Percentiles rank a stretch among this genome's conserved stretches.
Conservation (phyloP, 1,140 invertebrate genomes). For the Leptinotarsa undecemlineata region DNA sequence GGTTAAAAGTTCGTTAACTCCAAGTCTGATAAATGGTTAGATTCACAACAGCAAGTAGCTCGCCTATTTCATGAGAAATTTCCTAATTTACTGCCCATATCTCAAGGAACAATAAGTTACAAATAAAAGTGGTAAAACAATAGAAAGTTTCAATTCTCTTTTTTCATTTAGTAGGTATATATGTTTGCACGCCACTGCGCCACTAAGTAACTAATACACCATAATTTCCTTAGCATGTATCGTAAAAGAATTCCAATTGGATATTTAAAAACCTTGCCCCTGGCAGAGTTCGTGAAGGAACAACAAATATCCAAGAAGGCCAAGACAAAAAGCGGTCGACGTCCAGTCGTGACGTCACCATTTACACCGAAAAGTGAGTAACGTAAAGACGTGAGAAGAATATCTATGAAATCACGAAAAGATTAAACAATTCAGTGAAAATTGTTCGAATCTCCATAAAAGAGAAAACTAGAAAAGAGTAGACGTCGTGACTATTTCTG, state of each 20-base stretch:
- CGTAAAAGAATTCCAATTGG: constrained; percentile 31
- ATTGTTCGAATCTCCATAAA: not conserved
- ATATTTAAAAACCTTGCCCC: constrained; percentile 35
- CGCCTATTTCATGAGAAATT: no score
- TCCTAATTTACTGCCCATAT: no score
- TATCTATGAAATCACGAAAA: not conserved
- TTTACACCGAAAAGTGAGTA: constrained; percentile 8
- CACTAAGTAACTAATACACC: not conserved
- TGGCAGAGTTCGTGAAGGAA: constrained; percentile 13
- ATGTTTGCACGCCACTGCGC: not conserved
- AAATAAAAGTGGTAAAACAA: no score
- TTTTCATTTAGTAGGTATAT: no score
- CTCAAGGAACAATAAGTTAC: no score
- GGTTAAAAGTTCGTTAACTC: no score
- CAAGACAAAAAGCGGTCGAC: not conserved
- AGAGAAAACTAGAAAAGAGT: not conserved
- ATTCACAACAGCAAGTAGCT: no score
- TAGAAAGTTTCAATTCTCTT: no score
- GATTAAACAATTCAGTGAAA: constrained; percentile 3
- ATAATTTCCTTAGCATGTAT: constrained; percentile 16
- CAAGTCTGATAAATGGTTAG: no score
- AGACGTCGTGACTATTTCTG: not conserved
- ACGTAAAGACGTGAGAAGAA: not conserved
- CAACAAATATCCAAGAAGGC: constrained; percentile 7
- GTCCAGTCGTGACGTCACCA: not conserved